phyloP scores from a whole-genome alignment of 2,113 vertebrate species.

The Chinchilla lanigera region DNA sequence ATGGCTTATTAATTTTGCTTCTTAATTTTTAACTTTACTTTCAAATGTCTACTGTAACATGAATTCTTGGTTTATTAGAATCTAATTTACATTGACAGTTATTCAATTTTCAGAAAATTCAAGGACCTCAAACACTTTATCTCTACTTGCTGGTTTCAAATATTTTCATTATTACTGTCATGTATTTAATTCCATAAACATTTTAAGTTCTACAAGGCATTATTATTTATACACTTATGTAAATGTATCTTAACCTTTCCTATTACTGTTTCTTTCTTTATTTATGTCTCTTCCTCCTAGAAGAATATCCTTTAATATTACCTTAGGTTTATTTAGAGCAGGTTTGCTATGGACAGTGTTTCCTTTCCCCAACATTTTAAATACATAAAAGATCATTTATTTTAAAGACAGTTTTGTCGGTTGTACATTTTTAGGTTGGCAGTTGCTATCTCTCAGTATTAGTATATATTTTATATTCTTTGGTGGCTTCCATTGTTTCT shows the following conservation, averaged over 20 bases:
- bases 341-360: not conserved
- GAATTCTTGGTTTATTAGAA: not conserved
- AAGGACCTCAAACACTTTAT: not conserved
- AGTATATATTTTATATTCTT: not conserved
- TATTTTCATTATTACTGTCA: not conserved
- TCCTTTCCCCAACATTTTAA: not conserved
- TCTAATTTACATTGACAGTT: not conserved
- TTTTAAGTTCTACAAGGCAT: not conserved
- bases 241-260: not conserved
- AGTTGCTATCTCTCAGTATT: not conserved
- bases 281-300: not conserved
- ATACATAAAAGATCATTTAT: not conserved
- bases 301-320: not conserved
- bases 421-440: not conserved
- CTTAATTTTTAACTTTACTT: not conserved
- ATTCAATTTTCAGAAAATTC: not conserved
- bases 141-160: not conserved
- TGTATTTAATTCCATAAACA: not conserved
- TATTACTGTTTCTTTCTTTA: not conserved
- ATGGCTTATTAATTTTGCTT: not conserved
- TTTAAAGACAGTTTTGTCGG: not conserved
- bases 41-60: not conserved
- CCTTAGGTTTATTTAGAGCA: not conserved
- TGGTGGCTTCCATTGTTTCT: not conserved
- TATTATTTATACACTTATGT: not conserved